Evolutionary conservation across 2,888 invertebrate species (phyloP), one percentile per base, ranked within the genome.

Genomic region (Danaus chrysippus): DNA sequence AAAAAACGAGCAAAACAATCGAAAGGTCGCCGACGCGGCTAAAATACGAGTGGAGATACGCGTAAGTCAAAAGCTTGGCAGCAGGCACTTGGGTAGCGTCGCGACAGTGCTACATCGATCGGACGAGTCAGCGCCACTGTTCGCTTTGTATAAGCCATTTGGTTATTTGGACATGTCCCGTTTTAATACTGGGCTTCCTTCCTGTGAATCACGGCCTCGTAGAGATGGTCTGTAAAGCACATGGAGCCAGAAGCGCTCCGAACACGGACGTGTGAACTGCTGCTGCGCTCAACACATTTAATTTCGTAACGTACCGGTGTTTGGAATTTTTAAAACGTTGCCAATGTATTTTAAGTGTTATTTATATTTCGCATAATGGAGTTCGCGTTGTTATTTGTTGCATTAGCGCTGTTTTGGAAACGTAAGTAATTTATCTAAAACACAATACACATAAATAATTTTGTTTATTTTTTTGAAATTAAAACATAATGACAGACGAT

Each of bases 131-230:
- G 73, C 79, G 73, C 64, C 76, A 79, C 70, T 68, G 73, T 15
- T 59, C 61, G 69, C 66, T 68, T 69, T 65, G 62, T 58, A 62
- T 77, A 34, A 78, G 73, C 73, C 77, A 79, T 79, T 83, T 77
- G 71, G 70, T 69, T 77, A 78, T 81, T 81, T 77, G 80, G 77
- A 85, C 81, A 83, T 87, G 82, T 78, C 80, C 88, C 87, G 84
- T 86, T 88, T 82, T 71, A 77, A 82, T 74, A 77, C 79, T 81
- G 79, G 70, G 76, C 72, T 77, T 80, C 79, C 85, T 83, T 85
- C 85, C 87, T 86, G 86, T 88, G 88, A 90, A 82, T 89, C 88
- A 89, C 80, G 76, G 75, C 73, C 75, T 74, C 74, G 78, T 72
- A 71, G 73, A 75, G 75, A 72, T 72, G 74, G 76, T 77, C 82